Percentiles rank a stretch among this genome's conserved stretches.
Conservation (phyloP, 37 sponge, comb jelly and placozoan species). For the Petrosia ficiformis region DNA sequence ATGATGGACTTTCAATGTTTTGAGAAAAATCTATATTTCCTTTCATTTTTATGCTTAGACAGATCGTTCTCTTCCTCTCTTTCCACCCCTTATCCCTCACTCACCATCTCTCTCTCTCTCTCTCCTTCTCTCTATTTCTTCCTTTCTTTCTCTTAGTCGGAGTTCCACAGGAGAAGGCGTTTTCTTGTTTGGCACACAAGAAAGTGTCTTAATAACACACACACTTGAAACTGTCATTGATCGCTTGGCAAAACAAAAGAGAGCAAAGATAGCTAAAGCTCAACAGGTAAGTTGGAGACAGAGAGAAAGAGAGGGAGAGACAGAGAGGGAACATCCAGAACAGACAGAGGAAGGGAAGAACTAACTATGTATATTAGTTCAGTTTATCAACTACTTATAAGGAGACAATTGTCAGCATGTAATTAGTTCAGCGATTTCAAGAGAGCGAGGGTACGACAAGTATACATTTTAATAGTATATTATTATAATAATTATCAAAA, state of each 20-base stretch:
- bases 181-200: slow-evolving; percentile 22
- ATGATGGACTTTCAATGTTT: too few relatives aligned
- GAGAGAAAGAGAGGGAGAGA: background rate
- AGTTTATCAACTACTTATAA: too few relatives aligned
- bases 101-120: slow-evolving; percentile 9
- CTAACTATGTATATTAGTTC: too few relatives aligned
- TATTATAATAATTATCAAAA: too few relatives aligned
- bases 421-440: too few relatives aligned
- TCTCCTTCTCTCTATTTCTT: background rate
- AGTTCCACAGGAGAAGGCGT: slow-evolving; percentile 54
- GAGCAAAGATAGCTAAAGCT: too few relatives aligned
- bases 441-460: too few relatives aligned
- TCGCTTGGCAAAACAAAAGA: background rate
- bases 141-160: slow-evolving; percentile 22
- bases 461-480: too few relatives aligned
- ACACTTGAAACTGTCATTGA: slow-evolving; percentile 57
- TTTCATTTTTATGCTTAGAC: background rate
- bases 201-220: slow-evolving; percentile 60
- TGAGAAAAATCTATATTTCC: background rate
- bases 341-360: too few relatives aligned
- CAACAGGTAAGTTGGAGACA: background rate
- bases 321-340: too few relatives aligned
- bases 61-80: background rate
- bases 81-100: background rate
- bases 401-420: too few relatives aligned